Conservation (phyloP, 2,888 invertebrate genomes). For the Erebia epiphron region DNA sequence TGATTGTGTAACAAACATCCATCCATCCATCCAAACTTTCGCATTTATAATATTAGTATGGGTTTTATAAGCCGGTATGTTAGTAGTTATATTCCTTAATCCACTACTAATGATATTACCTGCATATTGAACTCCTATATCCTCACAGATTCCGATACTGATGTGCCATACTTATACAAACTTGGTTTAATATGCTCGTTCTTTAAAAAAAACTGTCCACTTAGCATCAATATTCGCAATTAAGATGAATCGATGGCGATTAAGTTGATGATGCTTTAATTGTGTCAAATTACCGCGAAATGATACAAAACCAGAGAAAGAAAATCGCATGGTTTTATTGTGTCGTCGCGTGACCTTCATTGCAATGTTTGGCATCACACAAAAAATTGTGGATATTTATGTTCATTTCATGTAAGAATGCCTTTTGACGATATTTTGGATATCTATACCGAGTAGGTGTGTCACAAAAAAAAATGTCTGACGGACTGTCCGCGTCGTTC, state of each 20-base stretch:
- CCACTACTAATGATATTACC: too few relatives aligned
- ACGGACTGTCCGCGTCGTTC: too few relatives aligned
- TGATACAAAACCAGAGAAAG: constrained; percentile 9
- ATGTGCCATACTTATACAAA: neutral
- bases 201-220: constrained; percentile 27
- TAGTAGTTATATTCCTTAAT: too few relatives aligned
- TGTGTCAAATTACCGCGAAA: constrained; percentile 34
- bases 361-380: neutral
- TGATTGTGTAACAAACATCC: too few relatives aligned
- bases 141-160: neutral
- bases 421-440: too few relatives aligned
- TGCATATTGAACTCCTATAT: too few relatives aligned
- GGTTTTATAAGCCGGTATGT: too few relatives aligned
- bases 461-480: too few relatives aligned
- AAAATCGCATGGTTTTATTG: constrained; percentile 7
- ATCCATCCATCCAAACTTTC: too few relatives aligned
- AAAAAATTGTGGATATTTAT: neutral
- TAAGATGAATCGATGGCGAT: constrained; percentile 43
- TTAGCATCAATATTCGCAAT: constrained; percentile 36
- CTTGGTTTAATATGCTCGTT: constrained; percentile 6
- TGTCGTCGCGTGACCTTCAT: constrained; percentile 9
- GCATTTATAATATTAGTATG: too few relatives aligned
- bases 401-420: too few relatives aligned
- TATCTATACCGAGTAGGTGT: too few relatives aligned
- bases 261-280: constrained; percentile 40